phyloP scores from a whole-genome alignment of 2,888 invertebrate genomes.

The Xanthia icteritia region DNA sequence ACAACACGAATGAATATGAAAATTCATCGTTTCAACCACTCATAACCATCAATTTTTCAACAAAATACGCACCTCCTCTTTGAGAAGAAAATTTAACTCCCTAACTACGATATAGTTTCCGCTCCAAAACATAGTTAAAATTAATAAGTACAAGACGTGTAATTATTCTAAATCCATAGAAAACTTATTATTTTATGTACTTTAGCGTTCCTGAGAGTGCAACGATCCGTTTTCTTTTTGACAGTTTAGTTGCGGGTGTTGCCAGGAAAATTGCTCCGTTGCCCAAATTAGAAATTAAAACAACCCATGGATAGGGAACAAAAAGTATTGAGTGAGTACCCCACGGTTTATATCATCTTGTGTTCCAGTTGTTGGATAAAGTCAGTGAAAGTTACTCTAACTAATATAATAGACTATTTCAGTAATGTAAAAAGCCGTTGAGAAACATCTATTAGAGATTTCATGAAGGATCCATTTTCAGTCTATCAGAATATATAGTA shows the following conservation, averaged over 20 bases:
- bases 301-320: background rate
- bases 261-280: constrained; percentile 43
- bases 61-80: constrained; percentile 93
- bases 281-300: constrained; percentile 6
- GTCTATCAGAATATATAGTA: no score
- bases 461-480: background rate
- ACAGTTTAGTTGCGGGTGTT: constrained; percentile 71
- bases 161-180: constrained; percentile 87
- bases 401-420: background rate
- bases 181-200: constrained; percentile 81
- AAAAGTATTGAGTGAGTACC: constrained; percentile 12
- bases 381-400: background rate
- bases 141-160: constrained; percentile 83
- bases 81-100: constrained; percentile 94
- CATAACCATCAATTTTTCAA: constrained; percentile 86
- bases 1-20: constrained; percentile 66
- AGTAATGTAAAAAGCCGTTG: background rate
- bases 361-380: background rate
- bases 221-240: constrained; percentile 86
- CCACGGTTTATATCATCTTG: no score
- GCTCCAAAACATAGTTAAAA: constrained; percentile 95
- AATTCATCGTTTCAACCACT: constrained; percentile 72
- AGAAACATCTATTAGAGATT: background rate
- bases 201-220: constrained; percentile 81
- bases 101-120: constrained; percentile 93